Evolutionary conservation across 2,888 invertebrate genomes (phyloP), one percentile per base, ranked within the genome.

Genomic region (Lasius platythorax): DNA sequence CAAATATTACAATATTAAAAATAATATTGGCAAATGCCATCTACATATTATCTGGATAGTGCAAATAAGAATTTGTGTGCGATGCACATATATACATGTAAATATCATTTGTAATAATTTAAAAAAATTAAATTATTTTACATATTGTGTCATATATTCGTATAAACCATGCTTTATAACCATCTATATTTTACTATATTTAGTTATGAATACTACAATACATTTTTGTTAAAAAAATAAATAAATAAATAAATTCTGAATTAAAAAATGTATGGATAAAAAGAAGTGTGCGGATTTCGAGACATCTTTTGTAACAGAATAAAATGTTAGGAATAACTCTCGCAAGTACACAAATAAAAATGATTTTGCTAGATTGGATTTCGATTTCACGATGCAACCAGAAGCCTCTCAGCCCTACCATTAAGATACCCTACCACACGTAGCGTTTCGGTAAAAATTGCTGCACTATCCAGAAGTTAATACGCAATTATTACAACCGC

Each of bases 401-500:
- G 28, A 15, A 5, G 0, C 0, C 12, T 30, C 40, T 23, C 37
- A 3, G 8, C 11, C 33, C 50, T 23, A 2, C 33, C 30, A 1
- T 23, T 37, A 67, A 30, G 1, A 28, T 11, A 28, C 23, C 23
- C 23, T 23, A 23, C 23, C 23, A 23, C 61, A 46, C 28, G 9
- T 28, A 23, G 30, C 28, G 8, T 53, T 56, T 56, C 28, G 12
- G 28, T 46, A 23, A 72, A 70, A 70, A 72, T 46, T 46, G 46
- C 33, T 12, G 33, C 43, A 46, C 30, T 37, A 72, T 46, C 53
- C n/a, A 15, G 11, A 43, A 72, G 28, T 79, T 79, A 79, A 79
- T 72, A 72, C 61, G 33, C 70, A 78, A 78, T 56, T 58, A 78
- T 68, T 70, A 37, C 43, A 58, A 9, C 30, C 28, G 56, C 78